These are phyloP conservation scores for Cephalopachus bancanus DNA, from an alignment of 2,797 vertebrate genomes.

Conservation along the genomic window DNA sequence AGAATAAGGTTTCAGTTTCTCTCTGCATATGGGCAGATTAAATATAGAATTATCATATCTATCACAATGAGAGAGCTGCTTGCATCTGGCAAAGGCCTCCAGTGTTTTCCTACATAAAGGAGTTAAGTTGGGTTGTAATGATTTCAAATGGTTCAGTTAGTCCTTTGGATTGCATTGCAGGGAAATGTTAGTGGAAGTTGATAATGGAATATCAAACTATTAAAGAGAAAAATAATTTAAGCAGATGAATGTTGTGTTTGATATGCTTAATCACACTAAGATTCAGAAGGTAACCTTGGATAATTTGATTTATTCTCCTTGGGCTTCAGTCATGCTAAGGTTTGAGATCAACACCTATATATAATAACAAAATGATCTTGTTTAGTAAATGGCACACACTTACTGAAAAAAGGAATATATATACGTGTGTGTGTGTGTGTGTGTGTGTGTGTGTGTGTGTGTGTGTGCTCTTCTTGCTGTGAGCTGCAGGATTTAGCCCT, in stretches of 20 bases:
- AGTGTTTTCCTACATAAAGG: conserved; percentile 49
- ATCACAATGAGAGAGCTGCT: background rate
- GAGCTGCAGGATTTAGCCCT: background rate
- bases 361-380: background rate
- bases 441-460: too few species aligned
- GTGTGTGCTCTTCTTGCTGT: too few species aligned
- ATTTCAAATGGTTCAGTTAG: background rate
- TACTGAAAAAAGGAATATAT: background rate
- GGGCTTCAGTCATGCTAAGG: background rate
- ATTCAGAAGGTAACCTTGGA: background rate
- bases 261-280: background rate
- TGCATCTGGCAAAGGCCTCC: conserved; percentile 3
- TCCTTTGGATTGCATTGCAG: background rate
- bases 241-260: background rate
- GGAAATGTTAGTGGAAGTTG: background rate
- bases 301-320: background rate
- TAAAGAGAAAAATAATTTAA: conserved; percentile 10
- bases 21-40: background rate
- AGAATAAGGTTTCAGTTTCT: conserved; percentile 48
- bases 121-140: background rate
- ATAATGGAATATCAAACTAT: background rate
- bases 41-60: conserved; percentile 3
- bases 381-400: background rate
- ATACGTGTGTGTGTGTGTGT: too few species aligned
- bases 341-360: background rate